Evolutionary conservation across 1,140 invertebrate species (phyloP).

Genomic region (Neuroterus valhalla): DNA sequence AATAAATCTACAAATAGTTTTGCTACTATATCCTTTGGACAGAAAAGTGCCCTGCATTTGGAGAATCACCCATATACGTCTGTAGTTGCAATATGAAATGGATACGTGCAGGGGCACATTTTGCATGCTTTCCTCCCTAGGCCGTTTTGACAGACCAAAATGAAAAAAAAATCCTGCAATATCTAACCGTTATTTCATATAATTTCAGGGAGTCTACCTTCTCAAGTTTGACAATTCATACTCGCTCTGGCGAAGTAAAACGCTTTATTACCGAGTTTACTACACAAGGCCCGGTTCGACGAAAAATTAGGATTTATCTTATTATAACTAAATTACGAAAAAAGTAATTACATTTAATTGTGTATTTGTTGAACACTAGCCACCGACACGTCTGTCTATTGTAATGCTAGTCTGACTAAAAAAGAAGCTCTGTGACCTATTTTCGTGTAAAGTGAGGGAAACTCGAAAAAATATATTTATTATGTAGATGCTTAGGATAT

Average conservation of each 20-base stretch:
- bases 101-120: too few relatives aligned
- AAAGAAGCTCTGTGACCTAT: slow-evolving; percentile 46
- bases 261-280: slow-evolving; percentile 98
- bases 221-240: slow-evolving; percentile 99
- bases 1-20: too few relatives aligned
- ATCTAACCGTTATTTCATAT: slow-evolving; percentile 39
- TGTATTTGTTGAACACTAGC: slow-evolving; percentile 60
- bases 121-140: too few relatives aligned
- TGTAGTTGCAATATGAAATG: too few relatives aligned
- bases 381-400: slow-evolving; percentile 52
- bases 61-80: too few relatives aligned
- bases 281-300: slow-evolving; percentile 83
- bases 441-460: slow-evolving; percentile 40
- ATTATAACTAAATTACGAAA: slow-evolving; percentile 38
- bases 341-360: slow-evolving; percentile 46
- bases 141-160: too few relatives aligned
- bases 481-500: slow-evolving; percentile 43
- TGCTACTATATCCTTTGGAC: too few relatives aligned
- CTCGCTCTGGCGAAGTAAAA: slow-evolving; percentile 99
- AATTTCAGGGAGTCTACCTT: slow-evolving; percentile 90
- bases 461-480: slow-evolving; percentile 58
- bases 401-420: slow-evolving; percentile 63
- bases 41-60: too few relatives aligned
- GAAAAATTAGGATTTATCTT: slow-evolving; percentile 58
- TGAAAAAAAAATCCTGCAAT: too few relatives aligned